Base-by-base conservation (phyloP, 2,888 invertebrate genomes). In the Protodeltote pygarga region DNA sequence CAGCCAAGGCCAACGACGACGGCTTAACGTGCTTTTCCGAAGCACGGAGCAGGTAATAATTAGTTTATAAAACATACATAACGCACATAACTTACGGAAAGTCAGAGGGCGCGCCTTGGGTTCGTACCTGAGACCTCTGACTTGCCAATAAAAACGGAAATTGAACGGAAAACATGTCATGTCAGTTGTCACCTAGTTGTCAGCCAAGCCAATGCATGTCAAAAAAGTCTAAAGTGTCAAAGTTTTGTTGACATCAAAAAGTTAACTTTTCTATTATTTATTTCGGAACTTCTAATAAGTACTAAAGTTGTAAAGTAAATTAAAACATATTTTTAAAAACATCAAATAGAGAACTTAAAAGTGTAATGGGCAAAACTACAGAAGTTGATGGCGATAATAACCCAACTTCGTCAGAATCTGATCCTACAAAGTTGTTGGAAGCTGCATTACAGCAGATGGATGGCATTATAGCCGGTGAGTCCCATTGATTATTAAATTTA, bases 371-470 rank as follows among this genome's bases (percentile, higher is more conserved):
- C 72, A 92, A 88, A 77, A 71, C 85, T 53, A 87, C 85, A 46
- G 86, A 88, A 64, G 82, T 91, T 77, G 91, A 91, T 88, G 89
- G 85, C 74, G 92, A 91, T 68, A 90, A 90, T 76, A 90, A 90
- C 72, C 90, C 88, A 73, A 87, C 91, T 68, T 83, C 81, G 62
- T 87, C 93, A 34, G 97, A 97, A 83, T 96, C 97, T 41, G 97
- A 97, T 86, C 97, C 97, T 52, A 96, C 96, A 73, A 96, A 96
- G 87, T 93, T 97, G 88, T 91, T 97, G 77, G 97, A 97, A 80
- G 96, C 97, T 61, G 97, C 97, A 25, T 92, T 97, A 46, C 93
- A 96, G 78, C 97, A 97, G 88, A 96, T 97, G 96, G 97, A 97
- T 87, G 97, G 96, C 40, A 96, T 97, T 75, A 95, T 97, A 86